These are phyloP conservation scores for Catocala sponsa DNA, from an alignment of 2,888 invertebrate species.

Conservation along the genomic window DNA sequence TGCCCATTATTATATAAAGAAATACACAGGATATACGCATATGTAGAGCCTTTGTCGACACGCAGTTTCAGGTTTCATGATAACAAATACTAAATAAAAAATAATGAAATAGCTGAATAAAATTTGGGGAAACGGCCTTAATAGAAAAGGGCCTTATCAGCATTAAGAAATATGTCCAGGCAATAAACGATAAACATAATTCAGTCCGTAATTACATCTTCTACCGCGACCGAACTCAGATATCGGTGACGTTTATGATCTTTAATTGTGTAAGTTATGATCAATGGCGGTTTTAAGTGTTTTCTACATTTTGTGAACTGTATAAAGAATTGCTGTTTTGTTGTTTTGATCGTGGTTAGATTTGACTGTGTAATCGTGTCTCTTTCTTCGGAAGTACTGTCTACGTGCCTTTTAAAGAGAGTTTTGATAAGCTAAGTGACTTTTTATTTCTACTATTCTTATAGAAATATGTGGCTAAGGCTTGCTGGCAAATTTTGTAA, in stretches of 20 bases:
- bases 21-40: constrained; percentile 19
- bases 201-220: constrained; percentile 53
- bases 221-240: constrained; percentile 39
- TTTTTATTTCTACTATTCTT: too few species aligned
- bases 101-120: constrained; percentile 45
- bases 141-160: constrained; percentile 50
- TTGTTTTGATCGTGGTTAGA: neutral
- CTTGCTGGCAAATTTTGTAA: too few species aligned
- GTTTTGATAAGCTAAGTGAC: too few species aligned
- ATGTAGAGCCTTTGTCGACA: constrained; percentile 1
- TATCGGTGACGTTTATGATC: constrained; percentile 25
- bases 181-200: constrained; percentile 38
- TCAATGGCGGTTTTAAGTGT: neutral
- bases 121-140: constrained; percentile 49
- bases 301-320: neutral
- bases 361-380: too few species aligned
- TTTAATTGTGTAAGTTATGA: constrained; percentile 27
- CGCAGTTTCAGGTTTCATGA: constrained; percentile 42
- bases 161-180: constrained; percentile 49
- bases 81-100: constrained; percentile 50
- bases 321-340: neutral
- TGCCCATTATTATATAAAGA: constrained; percentile 1
- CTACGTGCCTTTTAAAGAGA: too few species aligned
- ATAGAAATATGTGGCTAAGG: too few species aligned
- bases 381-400: too few species aligned